Base-by-base conservation (phyloP, 2,888 invertebrate species). In the Meta bourneti region DNA sequence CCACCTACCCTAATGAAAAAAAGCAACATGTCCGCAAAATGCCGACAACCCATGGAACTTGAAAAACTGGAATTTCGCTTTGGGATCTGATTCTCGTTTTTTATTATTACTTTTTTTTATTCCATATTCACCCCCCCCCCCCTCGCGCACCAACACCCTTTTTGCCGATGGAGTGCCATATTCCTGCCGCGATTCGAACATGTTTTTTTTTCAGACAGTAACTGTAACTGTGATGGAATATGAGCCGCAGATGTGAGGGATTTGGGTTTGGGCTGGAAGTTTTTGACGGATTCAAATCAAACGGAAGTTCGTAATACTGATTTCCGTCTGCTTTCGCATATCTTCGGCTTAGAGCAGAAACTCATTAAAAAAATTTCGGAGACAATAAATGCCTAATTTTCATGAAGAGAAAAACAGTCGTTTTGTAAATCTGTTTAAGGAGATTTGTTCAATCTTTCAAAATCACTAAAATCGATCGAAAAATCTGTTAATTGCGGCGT, bases 51-150 rank as follows among this genome's bases (percentile, higher is more conserved):
- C 84, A 72, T 48, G 49, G 87, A 91, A 91, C 91, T 87, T 70
- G 91, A 91, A 91, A 91, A 87, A 91, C 87, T 79, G 91, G 87
- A 85, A 85, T 79, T 80, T 78, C 77, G 69, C 77, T 89, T 61
- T n/a, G 61, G 20, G 51, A 51, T 79, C 9, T 79, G 13, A 52
- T n/a, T 79, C 11, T 72, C 52, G 69, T 77, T 85, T 69, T 89
- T n/a, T 79, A 51, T 79, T 52, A 52, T n/a, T 79, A n/a, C 34
- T 34, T 6, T 49, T 80, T 7, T 11, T 20, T 61, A 61, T 48
- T 81, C 49, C 69, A n/a, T 48, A n/a, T 48, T 81, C 70, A 34
- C 34, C 34, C 34, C 34, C 34, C 34, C 34, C 34, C 34, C 34
- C 34, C 34, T 34, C 4, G 34, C 34, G 34, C 34, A 34, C 34